phyloP scores from a whole-genome alignment of 37 sponge, comb jelly and placozoan species.

The Axinella damicornis region DNA sequence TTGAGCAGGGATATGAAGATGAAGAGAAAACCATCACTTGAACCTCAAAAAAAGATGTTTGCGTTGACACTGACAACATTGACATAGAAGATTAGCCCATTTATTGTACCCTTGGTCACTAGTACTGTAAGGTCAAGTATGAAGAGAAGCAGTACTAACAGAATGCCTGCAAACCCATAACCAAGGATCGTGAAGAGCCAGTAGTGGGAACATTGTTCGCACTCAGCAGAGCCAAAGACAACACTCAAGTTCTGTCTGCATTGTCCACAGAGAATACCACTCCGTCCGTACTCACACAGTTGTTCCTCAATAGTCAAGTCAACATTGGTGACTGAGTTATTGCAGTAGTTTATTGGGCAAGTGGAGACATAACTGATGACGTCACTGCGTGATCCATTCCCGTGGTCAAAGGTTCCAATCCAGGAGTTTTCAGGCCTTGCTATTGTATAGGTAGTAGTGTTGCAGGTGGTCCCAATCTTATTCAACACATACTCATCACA shows the following conservation, averaged over 20 bases:
- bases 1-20: constrained; percentile 55
- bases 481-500: constrained; percentile 28
- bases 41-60: constrained; percentile 22
- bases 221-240: constrained; percentile 50
- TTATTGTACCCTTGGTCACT: constrained; percentile 47
- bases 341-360: constrained; percentile 50
- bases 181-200: constrained; percentile 41
- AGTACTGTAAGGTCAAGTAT: constrained; percentile 62
- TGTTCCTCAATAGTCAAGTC: constrained; percentile 9
- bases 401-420: constrained; percentile 9
- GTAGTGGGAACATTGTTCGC: constrained; percentile 46
- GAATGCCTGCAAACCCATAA: constrained; percentile 37
- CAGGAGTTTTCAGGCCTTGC: constrained; percentile 12
- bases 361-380: constrained; percentile 15
- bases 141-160: constrained; percentile 45
- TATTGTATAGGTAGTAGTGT: constrained; percentile 21
- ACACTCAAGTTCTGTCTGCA: constrained; percentile 50
- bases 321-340: neutral
- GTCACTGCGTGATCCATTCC: neutral
- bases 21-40: constrained; percentile 24
- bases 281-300: constrained; percentile 37
- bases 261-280: constrained; percentile 65
- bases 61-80: constrained; percentile 45
- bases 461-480: neutral
- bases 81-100: constrained; percentile 63